Evolutionary conservation across 2,888 invertebrate genomes (phyloP).

Genomic region (Uloborus plumipes): DNA sequence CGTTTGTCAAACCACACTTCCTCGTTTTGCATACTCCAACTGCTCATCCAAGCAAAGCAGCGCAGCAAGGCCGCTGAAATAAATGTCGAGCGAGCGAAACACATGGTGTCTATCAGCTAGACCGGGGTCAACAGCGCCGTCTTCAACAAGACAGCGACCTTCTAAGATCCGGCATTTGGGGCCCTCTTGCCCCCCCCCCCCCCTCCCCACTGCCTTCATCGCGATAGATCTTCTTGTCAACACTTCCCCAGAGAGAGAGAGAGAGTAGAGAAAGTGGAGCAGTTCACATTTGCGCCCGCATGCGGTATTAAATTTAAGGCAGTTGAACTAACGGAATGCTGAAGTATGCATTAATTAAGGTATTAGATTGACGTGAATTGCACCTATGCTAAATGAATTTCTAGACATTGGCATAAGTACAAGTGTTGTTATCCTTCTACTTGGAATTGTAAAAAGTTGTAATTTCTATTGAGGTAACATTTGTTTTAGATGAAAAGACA

Average conservation of each 20-base stretch:
- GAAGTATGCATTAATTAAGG: no score
- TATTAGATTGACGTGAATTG: no score
- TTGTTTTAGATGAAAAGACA: no score
- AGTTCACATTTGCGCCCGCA: not conserved
- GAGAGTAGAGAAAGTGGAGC: not conserved
- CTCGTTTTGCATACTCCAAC: constrained; percentile 2
- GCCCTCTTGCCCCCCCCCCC: constrained; percentile 3
- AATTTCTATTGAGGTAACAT: no score
- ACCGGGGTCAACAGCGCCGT: constrained; percentile 11
- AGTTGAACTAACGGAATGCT: not conserved
- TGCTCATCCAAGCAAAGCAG: not conserved
- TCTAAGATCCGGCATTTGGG: constrained; percentile 38
- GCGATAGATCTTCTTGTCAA: constrained; percentile 20
- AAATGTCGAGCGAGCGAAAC: constrained; percentile 27
- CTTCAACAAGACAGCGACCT: constrained; percentile 23
- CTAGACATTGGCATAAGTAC: no score
- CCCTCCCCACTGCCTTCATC: constrained; percentile 2
- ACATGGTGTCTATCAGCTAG: constrained; percentile 44
- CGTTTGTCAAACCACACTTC: not conserved
- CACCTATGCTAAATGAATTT: no score
- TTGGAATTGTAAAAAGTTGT: no score
- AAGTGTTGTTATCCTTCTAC: no score
- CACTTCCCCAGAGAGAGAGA: not conserved
- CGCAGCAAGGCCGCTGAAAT: constrained; percentile 28
- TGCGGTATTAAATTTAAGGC: not conserved